Evolutionary conservation across 2,888 invertebrate genomes (phyloP).

Genomic region (Apoda limacodes): DNA sequence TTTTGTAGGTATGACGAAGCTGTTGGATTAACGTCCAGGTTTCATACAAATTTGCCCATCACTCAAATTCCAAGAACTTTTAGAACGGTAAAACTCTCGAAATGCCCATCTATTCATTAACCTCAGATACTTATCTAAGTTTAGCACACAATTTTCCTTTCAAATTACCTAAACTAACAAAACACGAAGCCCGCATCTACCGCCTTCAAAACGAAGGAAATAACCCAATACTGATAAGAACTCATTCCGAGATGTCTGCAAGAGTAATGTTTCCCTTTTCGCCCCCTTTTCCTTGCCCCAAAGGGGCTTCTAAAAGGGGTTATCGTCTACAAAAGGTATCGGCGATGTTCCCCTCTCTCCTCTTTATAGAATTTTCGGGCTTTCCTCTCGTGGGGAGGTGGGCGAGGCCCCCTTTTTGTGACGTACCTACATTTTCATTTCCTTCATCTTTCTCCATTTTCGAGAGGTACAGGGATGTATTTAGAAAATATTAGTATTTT

Average conservation of each 20-base stretch:
- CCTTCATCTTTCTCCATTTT: conserved; percentile 68
- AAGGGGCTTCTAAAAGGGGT: conserved; percentile 37
- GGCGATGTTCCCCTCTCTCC: conserved; percentile 37
- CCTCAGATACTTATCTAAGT: no score
- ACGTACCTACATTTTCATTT: conserved; percentile 70
- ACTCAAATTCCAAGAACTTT: no score
- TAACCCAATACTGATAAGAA: conserved; percentile 57
- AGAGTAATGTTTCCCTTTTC: conserved; percentile 55
- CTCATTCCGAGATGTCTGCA: conserved; percentile 47
- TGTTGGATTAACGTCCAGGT: no score
- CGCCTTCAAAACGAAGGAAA: conserved; percentile 49
- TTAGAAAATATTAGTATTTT: conserved; percentile 17
- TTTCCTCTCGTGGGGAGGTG: conserved; percentile 23
- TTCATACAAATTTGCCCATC: no score
- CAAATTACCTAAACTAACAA: conserved; percentile 9
- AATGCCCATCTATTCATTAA: no score
- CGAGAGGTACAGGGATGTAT: conserved; percentile 39
- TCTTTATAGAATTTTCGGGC: conserved; percentile 65
- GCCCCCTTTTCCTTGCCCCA: conserved; percentile 25
- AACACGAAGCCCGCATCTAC: conserved; percentile 25
- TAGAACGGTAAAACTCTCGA: no score
- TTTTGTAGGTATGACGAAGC: no score
- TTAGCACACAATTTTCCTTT: not conserved
- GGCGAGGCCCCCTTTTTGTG: conserved; percentile 56
- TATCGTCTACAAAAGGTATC: conserved; percentile 63